Evolutionary conservation across 2,113 vertebrate species (phyloP).

Genomic region (Ursus arctos): DNA sequence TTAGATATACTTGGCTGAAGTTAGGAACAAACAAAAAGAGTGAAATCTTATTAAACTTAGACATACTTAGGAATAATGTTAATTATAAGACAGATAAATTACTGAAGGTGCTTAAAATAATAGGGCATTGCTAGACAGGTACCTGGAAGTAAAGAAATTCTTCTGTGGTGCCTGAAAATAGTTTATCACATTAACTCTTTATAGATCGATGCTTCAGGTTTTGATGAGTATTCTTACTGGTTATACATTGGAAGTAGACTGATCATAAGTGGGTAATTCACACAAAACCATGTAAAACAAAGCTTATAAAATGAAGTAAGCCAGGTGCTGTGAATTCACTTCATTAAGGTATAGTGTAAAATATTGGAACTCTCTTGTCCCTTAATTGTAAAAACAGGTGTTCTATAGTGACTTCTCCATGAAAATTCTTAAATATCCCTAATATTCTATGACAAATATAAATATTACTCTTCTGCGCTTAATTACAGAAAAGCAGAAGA

Average conservation of each 20-base stretch:
- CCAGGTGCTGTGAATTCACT: background rate
- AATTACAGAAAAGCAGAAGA: background rate
- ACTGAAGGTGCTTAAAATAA: background rate
- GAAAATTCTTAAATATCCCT: background rate
- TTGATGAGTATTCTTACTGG: constrained; percentile 12
- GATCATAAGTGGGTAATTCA: background rate
- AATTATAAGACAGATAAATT: background rate
- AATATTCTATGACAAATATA: background rate
- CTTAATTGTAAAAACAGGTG: background rate
- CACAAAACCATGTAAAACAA: background rate
- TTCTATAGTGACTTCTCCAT: background rate
- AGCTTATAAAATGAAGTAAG: constrained; percentile 7
- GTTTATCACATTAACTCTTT: background rate
- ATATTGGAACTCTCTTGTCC: background rate
- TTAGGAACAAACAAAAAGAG: background rate
- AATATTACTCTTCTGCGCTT: background rate
- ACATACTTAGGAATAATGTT: background rate
- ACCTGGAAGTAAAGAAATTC: background rate
- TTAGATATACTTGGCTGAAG: background rate
- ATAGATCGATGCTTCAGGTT: background rate
- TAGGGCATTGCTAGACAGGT: background rate
- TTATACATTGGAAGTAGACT: constrained; percentile 19
- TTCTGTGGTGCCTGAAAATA: background rate
- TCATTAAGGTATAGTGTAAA: background rate
- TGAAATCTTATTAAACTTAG: background rate